phyloP scores from a whole-genome alignment of 2,113 vertebrate species.

The Nesogale talazaci region DNA sequence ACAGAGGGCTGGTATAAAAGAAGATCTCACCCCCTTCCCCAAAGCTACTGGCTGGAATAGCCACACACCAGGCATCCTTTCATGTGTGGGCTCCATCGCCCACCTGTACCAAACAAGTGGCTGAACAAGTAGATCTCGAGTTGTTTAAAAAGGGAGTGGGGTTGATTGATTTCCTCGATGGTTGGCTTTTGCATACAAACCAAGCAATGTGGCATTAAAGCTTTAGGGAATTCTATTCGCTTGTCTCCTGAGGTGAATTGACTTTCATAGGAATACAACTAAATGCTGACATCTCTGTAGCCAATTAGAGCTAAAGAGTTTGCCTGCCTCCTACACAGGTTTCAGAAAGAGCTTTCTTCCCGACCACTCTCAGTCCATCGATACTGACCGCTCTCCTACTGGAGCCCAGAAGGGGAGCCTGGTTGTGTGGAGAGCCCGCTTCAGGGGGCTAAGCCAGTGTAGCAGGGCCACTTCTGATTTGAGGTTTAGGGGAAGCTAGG shows the following conservation, averaged over 20 bases:
- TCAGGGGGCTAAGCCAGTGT: not conserved
- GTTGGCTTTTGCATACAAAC: constrained; percentile 33
- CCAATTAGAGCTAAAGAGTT: not conserved
- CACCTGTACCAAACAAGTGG: not conserved
- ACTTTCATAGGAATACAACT: constrained; percentile 23
- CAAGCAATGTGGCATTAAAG: not conserved
- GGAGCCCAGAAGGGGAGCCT: constrained; percentile 39
- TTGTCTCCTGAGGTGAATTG: constrained; percentile 33
- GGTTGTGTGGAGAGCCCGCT: constrained; percentile 36
- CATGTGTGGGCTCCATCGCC: not conserved
- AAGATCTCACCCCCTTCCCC: not conserved
- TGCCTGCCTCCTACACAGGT: not conserved
- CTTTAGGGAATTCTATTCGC: not conserved
- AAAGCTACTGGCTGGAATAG: not conserved
- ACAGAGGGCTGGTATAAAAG: not conserved
- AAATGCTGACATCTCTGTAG: not conserved
- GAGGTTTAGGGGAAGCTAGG: not conserved
- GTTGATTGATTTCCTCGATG: not conserved
- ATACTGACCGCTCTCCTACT: constrained; percentile 50
- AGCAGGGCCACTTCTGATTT: constrained; percentile 26
- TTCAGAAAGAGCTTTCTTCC: constrained; percentile 73
- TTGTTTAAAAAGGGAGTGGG: constrained; percentile 10
- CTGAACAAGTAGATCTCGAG: constrained; percentile 55
- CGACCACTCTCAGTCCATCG: constrained; percentile 57
- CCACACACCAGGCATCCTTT: rapidly evolving